Percentiles rank a stretch among this genome's conserved stretches.
phyloP scores from a whole-genome alignment of 2,797 vertebrate species.

The Luscinia luscinia region DNA sequence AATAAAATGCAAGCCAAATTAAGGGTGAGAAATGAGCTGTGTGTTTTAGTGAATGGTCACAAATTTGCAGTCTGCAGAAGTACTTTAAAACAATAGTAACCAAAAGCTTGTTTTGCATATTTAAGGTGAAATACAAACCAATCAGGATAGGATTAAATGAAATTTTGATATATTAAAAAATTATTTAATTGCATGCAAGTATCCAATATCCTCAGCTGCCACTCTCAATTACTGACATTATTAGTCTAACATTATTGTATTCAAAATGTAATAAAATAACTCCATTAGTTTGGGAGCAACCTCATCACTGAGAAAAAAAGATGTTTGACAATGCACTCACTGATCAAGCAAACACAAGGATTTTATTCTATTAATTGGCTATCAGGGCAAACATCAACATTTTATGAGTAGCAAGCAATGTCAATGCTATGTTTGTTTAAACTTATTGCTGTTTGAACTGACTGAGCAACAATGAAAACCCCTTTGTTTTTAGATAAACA shows the following conservation, averaged over 20 bases:
- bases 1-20: constrained; percentile 31
- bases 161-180: constrained; percentile 20
- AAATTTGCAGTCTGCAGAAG: constrained; percentile 38
- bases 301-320: constrained; percentile 30
- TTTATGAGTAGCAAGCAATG: constrained; percentile 30
- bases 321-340: neutral
- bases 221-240: constrained; percentile 41
- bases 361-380: constrained; percentile 69
- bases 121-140: constrained; percentile 17
- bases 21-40: constrained; percentile 16
- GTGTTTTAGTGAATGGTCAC: neutral
- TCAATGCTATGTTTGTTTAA: constrained; percentile 46
- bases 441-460: constrained; percentile 65
- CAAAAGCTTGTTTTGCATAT: constrained; percentile 1
- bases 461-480: constrained; percentile 63
- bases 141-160: neutral
- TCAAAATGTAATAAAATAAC: constrained; percentile 56
- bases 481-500: constrained; percentile 68
- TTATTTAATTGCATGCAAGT: neutral
- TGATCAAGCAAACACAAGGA: neutral
- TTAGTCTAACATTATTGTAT: constrained; percentile 22
- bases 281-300: constrained; percentile 50
- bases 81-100: constrained; percentile 13
- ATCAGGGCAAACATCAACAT: constrained; percentile 18
- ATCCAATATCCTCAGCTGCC: neutral